A percentile compares a stretch with the other conserved stretches of the same genome.
These are phyloP conservation scores for Idaea straminata DNA, from an alignment of 2,888 invertebrate species.

Conservation along the genomic window DNA sequence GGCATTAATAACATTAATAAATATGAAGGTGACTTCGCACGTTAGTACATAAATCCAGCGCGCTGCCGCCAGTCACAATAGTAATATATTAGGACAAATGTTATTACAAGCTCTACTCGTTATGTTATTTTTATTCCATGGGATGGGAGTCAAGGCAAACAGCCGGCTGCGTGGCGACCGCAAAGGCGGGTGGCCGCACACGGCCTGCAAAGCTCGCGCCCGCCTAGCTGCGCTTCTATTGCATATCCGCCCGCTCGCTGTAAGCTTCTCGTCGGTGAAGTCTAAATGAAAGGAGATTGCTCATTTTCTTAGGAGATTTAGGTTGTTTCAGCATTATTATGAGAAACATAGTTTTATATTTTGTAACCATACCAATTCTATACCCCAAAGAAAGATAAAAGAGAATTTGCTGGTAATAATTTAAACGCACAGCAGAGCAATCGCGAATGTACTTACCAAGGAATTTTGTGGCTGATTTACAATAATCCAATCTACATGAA, in stretches of 20 bases:
- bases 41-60: slow-evolving; percentile 68
- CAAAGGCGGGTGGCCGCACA: slow-evolving; percentile 27
- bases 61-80: slow-evolving; percentile 71
- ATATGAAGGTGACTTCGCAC: slow-evolving; percentile 71
- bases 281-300: background rate
- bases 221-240: background rate
- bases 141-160: slow-evolving; percentile 51
- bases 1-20: slow-evolving; percentile 69
- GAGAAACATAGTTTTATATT: no score
- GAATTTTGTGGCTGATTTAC: no score
- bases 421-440: no score
- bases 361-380: no score
- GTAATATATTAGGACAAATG: slow-evolving; percentile 78
- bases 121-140: slow-evolving; percentile 73
- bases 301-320: no score
- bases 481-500: no score
- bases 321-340: no score
- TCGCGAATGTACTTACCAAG: no score
- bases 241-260: slow-evolving; percentile 14
- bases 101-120: slow-evolving; percentile 75
- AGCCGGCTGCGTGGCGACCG: slow-evolving; percentile 35
- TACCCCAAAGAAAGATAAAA: no score
- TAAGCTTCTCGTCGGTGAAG: slow-evolving; percentile 11
- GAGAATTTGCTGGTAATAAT: no score
- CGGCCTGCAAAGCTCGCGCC: slow-evolving; percentile 3